These are phyloP conservation scores for Lagodon rhomboides DNA, from an alignment of 2,797 vertebrate genomes.

Conservation along the genomic window DNA sequence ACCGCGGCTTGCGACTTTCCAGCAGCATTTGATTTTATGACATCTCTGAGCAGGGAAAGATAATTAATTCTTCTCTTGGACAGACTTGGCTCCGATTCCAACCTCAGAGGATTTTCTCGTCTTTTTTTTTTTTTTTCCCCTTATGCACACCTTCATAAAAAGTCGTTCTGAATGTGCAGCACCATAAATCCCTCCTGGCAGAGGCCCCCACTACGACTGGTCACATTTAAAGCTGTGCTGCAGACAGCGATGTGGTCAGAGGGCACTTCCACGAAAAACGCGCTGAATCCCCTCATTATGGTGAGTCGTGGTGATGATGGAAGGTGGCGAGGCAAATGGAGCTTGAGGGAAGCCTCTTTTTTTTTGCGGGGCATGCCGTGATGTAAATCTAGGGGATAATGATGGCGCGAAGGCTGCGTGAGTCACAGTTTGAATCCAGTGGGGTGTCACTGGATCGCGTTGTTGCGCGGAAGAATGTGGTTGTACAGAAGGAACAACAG, in stretches of 20 bases:
- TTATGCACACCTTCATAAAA: background rate
- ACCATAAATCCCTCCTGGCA: slow-evolving; percentile 21
- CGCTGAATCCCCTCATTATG: slow-evolving; percentile 57
- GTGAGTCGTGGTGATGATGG: slow-evolving; percentile 49
- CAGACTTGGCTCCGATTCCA: background rate
- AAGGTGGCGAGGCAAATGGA: slow-evolving; percentile 43
- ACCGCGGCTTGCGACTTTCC: background rate
- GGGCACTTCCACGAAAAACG: slow-evolving; percentile 43
- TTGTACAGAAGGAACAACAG: background rate
- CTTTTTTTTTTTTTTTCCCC: background rate
- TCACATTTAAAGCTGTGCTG: slow-evolving; percentile 31
- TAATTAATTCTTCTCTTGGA: background rate
- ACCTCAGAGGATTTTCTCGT: background rate
- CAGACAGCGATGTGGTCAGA: slow-evolving; percentile 15
- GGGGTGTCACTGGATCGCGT: slow-evolving; percentile 13
- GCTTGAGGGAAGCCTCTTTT: slow-evolving; percentile 53
- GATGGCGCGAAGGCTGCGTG: slow-evolving; percentile 52
- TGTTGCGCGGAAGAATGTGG: slow-evolving; percentile 25
- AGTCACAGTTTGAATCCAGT: slow-evolving; percentile 42
- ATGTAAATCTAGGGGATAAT: slow-evolving; percentile 50
- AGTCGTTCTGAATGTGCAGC: slow-evolving; percentile 4
- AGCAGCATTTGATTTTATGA: background rate
- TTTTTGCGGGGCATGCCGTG: slow-evolving; percentile 56
- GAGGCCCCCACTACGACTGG: background rate
- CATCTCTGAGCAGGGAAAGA: background rate